Conservation (phyloP, 2,797 vertebrate species). For the Rallus crepitans region DNA sequence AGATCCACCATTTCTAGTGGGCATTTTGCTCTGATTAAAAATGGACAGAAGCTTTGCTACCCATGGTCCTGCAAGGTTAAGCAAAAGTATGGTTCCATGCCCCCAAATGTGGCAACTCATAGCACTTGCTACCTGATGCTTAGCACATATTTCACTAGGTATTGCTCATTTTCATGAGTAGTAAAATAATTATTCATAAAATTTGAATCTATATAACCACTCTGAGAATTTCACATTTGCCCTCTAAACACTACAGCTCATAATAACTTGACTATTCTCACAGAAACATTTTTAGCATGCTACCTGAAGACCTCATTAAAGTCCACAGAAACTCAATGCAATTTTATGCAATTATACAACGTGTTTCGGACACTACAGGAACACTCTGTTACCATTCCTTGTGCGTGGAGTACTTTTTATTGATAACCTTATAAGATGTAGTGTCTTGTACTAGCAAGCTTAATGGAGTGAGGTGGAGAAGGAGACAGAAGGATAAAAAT, state of each 20-base stretch:
- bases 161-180: neutral
- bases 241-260: neutral
- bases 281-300: neutral
- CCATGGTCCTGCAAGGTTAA: neutral
- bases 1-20: neutral
- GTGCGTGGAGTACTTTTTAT: neutral
- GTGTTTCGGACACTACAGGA: neutral
- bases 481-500: conserved; percentile 39
- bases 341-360: neutral
- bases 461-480: conserved; percentile 15
- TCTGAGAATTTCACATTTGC: neutral
- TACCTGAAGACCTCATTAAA: neutral
- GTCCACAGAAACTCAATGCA: neutral
- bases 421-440: neutral
- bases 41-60: neutral
- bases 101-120: neutral
- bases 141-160: neutral
- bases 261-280: neutral
- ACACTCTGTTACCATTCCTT: neutral
- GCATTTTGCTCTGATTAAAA: neutral
- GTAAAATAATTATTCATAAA: neutral
- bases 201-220: neutral
- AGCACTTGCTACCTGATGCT: neutral
- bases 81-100: neutral
- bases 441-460: neutral